Evolutionary conservation across 2,888 invertebrate species (phyloP), one percentile per base, ranked within the genome.

Genomic region (Oeneis ivallda): DNA sequence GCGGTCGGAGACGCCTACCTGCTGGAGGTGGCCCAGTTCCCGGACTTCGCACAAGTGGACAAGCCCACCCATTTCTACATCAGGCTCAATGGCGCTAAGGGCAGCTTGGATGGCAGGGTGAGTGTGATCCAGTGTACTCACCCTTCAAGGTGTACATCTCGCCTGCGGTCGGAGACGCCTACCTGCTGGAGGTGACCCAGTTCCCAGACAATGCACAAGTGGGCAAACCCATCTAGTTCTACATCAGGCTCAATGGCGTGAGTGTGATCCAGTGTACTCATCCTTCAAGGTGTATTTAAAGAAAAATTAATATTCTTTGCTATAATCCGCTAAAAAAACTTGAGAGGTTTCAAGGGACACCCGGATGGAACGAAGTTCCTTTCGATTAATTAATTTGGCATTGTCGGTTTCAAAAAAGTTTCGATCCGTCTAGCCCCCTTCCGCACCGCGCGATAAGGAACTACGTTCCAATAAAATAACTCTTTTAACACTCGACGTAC

Each of bases 131-230:
- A 19, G 10, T 19, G 47, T 19, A 99, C 87, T 98, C 98, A 0
- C 99, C 99, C 2, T 99, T 98, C 95, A 98, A 98, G 90, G 96
- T 99, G 49, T 98, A 97, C 93, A 95, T 99, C 77, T 95, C 97
- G 0, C 98, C 98, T 39, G 96, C 97, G 54, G 95, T 96, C 76
- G 98, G 98, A 13, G 99, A 99, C 85, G 98, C 98, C 10, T 96
- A 97, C 82, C 96, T 98, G 75, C 93, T 99, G 71, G 98, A 98
- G 82, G 95, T 98, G 50, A 96, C 96, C 34, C 97, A 97, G 88
- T 97, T 98, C 90, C 98, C 98, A 0, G 96, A 97, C 83, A 93
- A 93, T 47, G 95, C 96, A 6, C 95, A 95, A 83, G 95, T 95
- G 64, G 92, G 91, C 74, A 98, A 98, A 79, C 99, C 99, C 0